Evolutionary conservation across 2,113 vertebrate genomes (phyloP), one percentile per base, ranked within the genome.

Genomic region (Antechinus stuartii): DNA sequence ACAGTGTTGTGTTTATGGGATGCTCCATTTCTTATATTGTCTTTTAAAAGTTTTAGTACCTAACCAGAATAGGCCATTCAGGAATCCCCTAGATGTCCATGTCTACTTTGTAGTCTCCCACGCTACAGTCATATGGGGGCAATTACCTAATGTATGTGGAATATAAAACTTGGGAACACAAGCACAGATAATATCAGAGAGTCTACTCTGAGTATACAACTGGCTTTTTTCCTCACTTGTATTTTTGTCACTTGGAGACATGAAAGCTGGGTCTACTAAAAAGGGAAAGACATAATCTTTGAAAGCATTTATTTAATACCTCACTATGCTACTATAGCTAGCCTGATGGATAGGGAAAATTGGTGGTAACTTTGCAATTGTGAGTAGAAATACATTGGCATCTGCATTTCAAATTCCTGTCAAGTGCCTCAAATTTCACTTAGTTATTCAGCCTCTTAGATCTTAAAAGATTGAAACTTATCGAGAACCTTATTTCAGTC

Each of bases 1-100:
- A 30, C 23, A 91, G 54, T 49, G 50, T 46, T 1, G 35, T 93
- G 46, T 90, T 95, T 68, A 56, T 54, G 53, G 93, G 35, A 49
- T 52, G 49, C 90, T 96, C 16, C 42, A 52, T 96, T 96, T 97
- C 54, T 47, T 93, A 30, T 5, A 1, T 50, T 54, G 5, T 5
- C 16, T 27, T 84, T 84, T 90, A 76, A 30, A 96, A 96, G 25
- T 92, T 96, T 54, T 90, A 19, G 22, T 9, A 5, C 25, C 57
- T 92, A 94, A 54, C 56, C 27, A 23, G 22, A 94, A 97, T 92
- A 30, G 94, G 94, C 95, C 46, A 50, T 56, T 27, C 2, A 95
- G 6, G 89, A 90, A 94, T 94, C 92, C 95, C 27, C 57, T 91
- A 49, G 54, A 30, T 91, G 46, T 55, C 68, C 68, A 42, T 19